phyloP scores from a whole-genome alignment of 1,140 invertebrate species.

The Brachystomella parvula region DNA sequence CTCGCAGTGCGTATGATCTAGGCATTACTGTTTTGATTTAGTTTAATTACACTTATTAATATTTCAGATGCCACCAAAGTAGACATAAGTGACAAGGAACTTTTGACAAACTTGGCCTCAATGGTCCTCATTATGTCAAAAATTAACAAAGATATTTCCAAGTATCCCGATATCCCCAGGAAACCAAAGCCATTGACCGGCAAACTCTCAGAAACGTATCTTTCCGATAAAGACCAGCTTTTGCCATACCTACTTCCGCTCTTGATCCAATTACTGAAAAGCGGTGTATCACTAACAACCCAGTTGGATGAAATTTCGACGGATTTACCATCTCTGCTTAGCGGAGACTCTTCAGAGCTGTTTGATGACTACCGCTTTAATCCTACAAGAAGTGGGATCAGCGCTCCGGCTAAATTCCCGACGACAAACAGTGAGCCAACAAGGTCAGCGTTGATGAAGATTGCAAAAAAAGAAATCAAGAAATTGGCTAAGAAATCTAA shows the following conservation, averaged over 20 bases:
- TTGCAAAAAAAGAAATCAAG: background rate
- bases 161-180: background rate
- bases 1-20: too few relatives aligned
- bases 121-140: slow-evolving; percentile 27
- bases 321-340: background rate
- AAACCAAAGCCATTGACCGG: background rate
- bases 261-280: background rate
- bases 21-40: too few relatives aligned
- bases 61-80: too few relatives aligned
- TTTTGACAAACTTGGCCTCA: slow-evolving; percentile 28
- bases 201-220: too few relatives aligned
- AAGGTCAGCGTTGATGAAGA: background rate
- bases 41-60: too few relatives aligned
- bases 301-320: background rate
- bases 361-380: background rate
- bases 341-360: background rate
- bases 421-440: background rate
- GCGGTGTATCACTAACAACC: background rate
- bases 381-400: background rate
- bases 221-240: too few relatives aligned
- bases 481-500: background rate
- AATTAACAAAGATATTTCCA: slow-evolving; percentile 8
- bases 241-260: background rate
- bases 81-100: slow-evolving; percentile 3
- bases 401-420: background rate